Evolutionary conservation across 1,140 invertebrate species (phyloP).

Genomic region (Cydia splendana): DNA sequence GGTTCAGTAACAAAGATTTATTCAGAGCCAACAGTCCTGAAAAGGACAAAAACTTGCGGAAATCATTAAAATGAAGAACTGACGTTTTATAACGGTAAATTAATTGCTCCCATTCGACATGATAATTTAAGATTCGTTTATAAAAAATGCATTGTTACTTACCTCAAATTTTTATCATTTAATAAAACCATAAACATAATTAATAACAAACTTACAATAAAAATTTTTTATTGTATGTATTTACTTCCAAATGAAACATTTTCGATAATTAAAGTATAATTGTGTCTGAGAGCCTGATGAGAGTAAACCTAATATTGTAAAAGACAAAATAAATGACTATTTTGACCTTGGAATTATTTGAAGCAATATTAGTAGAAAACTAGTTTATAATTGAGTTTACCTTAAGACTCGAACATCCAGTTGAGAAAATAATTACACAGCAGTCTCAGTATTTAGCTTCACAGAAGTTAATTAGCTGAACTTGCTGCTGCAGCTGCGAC

Average conservation of each 20-base stretch:
- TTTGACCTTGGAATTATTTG: neutral
- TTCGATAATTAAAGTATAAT: no score
- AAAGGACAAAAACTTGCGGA: slow-evolving; percentile 30
- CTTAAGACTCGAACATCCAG: neutral
- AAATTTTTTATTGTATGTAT: no score
- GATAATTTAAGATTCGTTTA: neutral
- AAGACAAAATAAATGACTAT: neutral
- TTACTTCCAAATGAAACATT: no score
- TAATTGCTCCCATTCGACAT: slow-evolving; percentile 16
- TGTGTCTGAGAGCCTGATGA: no score
- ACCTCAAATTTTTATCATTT: no score
- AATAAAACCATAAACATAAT: no score
- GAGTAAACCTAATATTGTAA: neutral
- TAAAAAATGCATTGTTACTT: neutral
- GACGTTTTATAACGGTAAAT: slow-evolving; percentile 17
- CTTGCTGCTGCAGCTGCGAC: slow-evolving; percentile 43
- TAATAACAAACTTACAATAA: no score
- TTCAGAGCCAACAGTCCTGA: slow-evolving; percentile 6
- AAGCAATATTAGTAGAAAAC: slow-evolving; percentile 11
- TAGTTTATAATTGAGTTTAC: slow-evolving; percentile 6
- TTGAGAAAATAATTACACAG: slow-evolving; percentile 46
- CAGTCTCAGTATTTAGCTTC: slow-evolving; percentile 48
- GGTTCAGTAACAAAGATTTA: slow-evolving; percentile 16
- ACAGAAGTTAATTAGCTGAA: slow-evolving; percentile 53
- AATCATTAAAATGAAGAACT: slow-evolving; percentile 29